Evolutionary conservation across 1,140 invertebrate genomes (phyloP).

Genomic region (Argopecten irradians): DNA sequence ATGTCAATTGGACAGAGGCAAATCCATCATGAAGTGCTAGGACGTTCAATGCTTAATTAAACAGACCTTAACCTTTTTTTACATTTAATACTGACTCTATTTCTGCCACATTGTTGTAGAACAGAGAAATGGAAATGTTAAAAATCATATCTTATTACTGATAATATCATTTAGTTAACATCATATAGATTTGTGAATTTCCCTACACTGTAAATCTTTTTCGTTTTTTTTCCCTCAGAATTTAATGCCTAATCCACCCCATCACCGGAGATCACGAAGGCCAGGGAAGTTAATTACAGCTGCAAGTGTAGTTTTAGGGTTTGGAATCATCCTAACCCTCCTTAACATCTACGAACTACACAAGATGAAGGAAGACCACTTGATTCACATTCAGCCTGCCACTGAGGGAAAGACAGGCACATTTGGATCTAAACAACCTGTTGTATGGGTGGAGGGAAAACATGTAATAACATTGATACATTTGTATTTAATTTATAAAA

Average conservation of each 20-base stretch:
- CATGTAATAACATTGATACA: constrained; percentile 26
- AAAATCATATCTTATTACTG: too few relatives aligned
- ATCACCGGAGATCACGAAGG: neutral
- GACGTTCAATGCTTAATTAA: too few relatives aligned
- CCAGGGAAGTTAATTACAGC: constrained; percentile 36
- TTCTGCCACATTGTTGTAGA: too few relatives aligned
- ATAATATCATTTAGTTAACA: too few relatives aligned
- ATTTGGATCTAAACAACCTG: constrained; percentile 31
- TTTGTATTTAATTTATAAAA: neutral
- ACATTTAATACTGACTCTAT: too few relatives aligned
- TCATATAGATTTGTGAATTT: too few relatives aligned
- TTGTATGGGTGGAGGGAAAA: constrained; percentile 53
- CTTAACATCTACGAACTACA: constrained; percentile 74
- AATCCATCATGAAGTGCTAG: too few relatives aligned
- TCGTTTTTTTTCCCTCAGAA: neutral
- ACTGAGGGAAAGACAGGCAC: constrained; percentile 42
- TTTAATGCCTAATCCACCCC: neutral
- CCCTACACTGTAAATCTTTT: too few relatives aligned
- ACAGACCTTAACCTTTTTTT: too few relatives aligned
- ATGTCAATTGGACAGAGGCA: too few relatives aligned
- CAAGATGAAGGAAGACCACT: constrained; percentile 65
- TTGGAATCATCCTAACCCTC: constrained; percentile 65
- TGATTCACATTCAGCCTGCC: constrained; percentile 30
- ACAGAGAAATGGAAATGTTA: too few relatives aligned
- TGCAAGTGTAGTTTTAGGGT: constrained; percentile 57